Evolutionary conservation across 2,113 vertebrate genomes (phyloP), one percentile per base, ranked within the genome.

Genomic region (Stigmatopora nigra): DNA sequence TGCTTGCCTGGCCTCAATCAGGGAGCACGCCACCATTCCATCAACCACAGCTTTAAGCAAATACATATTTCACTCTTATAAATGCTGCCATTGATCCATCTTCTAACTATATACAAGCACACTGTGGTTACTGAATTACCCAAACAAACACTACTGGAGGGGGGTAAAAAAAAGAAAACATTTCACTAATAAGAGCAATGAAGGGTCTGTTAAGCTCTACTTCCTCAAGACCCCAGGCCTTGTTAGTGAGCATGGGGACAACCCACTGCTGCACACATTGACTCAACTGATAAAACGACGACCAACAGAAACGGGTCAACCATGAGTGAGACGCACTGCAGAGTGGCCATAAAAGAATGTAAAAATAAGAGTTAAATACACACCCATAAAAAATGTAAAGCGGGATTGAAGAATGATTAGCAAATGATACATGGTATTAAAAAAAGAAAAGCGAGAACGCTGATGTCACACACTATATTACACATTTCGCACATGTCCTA

Each of bases 281-380:
- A 60, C 63, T 68, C 72, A 51, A 70, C 57, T 79, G 80, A 81
- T 71, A 77, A 71, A 64, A 69, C 79, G 76, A 84, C 77, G 81
- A 82, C 72, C 85, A 79, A 63, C 68, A 78, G 73, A 87, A 87
- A 65, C 83, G 75, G 85, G 85, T 88, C 87, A 87, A 65, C 67
- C 46, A 45, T 20, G 49, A 70, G 65, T 77, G 62, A 9, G 66
- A 77, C 65, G 75, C 48, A 65, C 64, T 31, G 36, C 70, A 70
- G 67, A 71, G 60, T 68, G 72, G 49, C 55, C 36, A 58, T 1
- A 69, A 46, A 45, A 58, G 60, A 13, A 17, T 44, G 65, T 60
- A 55, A 52, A 46, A 70, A 59, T 17, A 44, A 63, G 51, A 65
- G 75, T 5, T 5, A 20, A 59, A 15, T 36, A 81, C 36, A 19